Evolutionary conservation across 1,140 invertebrate genomes (phyloP).

Genomic region (Olivierus martensii): DNA sequence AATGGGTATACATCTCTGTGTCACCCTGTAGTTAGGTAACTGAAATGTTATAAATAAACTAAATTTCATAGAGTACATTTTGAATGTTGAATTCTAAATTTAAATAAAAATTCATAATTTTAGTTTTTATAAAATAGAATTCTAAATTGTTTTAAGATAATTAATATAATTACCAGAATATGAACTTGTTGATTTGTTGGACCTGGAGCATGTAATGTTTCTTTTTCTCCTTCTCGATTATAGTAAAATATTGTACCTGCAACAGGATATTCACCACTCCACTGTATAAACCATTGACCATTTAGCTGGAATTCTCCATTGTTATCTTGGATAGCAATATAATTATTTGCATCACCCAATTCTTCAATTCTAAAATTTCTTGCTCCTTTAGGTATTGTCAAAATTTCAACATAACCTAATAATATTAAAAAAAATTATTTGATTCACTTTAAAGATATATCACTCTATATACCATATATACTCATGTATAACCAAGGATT

Average conservation of each 20-base stretch:
- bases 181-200: conserved; percentile 66
- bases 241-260: conserved; percentile 69
- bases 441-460: too few species aligned
- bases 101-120: too few species aligned
- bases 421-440: too few species aligned
- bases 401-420: conserved; percentile 44
- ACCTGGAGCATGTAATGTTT: conserved; percentile 63
- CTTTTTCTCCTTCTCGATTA: conserved; percentile 61
- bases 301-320: conserved; percentile 61
- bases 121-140: too few species aligned
- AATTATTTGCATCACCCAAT: conserved; percentile 61
- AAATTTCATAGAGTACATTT: too few species aligned
- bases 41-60: too few species aligned
- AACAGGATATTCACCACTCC: conserved; percentile 65
- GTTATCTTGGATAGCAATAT: conserved; percentile 57
- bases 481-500: too few species aligned
- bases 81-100: too few species aligned
- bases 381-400: conserved; percentile 60
- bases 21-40: too few species aligned
- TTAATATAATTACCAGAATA: conserved; percentile 31
- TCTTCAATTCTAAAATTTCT: conserved; percentile 69
- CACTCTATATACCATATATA: too few species aligned
- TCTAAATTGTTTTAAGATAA: too few species aligned
- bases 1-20: too few species aligned
- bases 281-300: conserved; percentile 66